phyloP scores from a whole-genome alignment of 2,888 invertebrate genomes.

The Omphaloscelis lunosa region DNA sequence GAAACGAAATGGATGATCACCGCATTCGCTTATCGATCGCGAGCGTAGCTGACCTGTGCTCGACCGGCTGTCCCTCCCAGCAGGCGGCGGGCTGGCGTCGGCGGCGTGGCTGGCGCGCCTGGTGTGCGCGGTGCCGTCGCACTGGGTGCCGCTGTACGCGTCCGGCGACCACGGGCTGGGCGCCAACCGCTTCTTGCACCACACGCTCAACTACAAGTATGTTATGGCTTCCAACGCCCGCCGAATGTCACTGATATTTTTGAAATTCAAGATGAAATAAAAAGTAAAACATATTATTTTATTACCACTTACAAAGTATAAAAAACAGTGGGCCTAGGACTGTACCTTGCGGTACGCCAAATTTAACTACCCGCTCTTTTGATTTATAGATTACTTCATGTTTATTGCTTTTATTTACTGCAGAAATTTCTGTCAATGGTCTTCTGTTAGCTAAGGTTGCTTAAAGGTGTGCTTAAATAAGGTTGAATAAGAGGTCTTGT shows the following conservation, averaged over 20 bases:
- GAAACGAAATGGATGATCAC: background rate
- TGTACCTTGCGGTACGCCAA: background rate
- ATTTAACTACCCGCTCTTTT: background rate
- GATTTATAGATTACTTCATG: background rate
- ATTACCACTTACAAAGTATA: background rate
- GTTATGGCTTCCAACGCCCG: background rate
- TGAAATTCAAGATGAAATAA: background rate
- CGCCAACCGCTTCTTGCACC: slow-evolving; percentile 96
- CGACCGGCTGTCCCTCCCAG: background rate
- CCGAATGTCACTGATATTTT: too few relatives aligned
- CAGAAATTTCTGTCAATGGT: background rate
- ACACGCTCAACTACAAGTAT: slow-evolving; percentile 94
- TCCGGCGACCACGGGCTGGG: slow-evolving; percentile 97
- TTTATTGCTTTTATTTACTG: slow-evolving; percentile 1
- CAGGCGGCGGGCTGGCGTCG: slow-evolving; percentile 87
- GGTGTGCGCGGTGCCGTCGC: slow-evolving; percentile 93
- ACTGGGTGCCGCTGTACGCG: slow-evolving; percentile 96
- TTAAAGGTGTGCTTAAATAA: background rate
- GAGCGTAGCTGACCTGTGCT: background rate
- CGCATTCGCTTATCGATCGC: too few relatives aligned
- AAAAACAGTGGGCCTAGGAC: background rate
- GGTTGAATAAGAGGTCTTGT: too few relatives aligned
- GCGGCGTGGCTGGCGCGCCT: slow-evolving; percentile 92
- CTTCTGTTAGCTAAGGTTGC: background rate
- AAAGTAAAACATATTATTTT: background rate